A percentile compares a stretch with the other conserved stretches of the same genome.
These are phyloP conservation scores for Nomia melanderi DNA, from an alignment of 1,140 invertebrate species.

Conservation along the genomic window DNA sequence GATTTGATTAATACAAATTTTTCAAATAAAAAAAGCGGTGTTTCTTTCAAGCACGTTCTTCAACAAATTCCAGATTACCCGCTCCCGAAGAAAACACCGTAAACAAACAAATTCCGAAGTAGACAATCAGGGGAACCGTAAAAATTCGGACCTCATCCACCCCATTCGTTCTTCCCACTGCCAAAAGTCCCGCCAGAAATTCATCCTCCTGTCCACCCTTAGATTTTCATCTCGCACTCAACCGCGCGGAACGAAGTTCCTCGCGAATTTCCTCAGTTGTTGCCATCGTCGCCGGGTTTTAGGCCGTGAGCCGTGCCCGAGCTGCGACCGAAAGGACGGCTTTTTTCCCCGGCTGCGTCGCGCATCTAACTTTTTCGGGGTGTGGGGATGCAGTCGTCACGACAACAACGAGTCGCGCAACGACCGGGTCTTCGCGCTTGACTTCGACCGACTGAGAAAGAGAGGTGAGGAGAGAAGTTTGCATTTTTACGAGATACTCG, in stretches of 20 bases:
- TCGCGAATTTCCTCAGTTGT: slow-evolving; percentile 19
- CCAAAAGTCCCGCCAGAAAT: neutral
- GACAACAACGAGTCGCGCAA: slow-evolving; percentile 49
- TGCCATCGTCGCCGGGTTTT: neutral
- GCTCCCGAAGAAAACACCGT: too few species aligned
- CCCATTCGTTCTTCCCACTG: too few species aligned
- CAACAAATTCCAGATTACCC: too few species aligned
- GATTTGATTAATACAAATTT: too few species aligned
- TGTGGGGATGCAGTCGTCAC: slow-evolving; percentile 31
- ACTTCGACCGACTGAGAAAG: slow-evolving; percentile 59
- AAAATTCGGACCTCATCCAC: too few species aligned
- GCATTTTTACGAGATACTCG: slow-evolving; percentile 70
- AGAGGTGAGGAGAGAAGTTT: slow-evolving; percentile 65
- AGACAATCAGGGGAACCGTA: too few species aligned
- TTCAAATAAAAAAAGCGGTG: too few species aligned
- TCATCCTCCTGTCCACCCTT: neutral
- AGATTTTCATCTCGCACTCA: neutral
- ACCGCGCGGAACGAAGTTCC: slow-evolving; percentile 27
- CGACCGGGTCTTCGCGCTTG: slow-evolving; percentile 38
- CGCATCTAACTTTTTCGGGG: slow-evolving; percentile 47
- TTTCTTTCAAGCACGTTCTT: too few species aligned
- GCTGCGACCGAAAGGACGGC: neutral
- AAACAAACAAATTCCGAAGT: too few species aligned
- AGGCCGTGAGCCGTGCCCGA: neutral
- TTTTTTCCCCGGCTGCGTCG: slow-evolving; percentile 25